Base-by-base conservation (phyloP, 23 tunicate species). In the Ciona savignyi region DNA sequence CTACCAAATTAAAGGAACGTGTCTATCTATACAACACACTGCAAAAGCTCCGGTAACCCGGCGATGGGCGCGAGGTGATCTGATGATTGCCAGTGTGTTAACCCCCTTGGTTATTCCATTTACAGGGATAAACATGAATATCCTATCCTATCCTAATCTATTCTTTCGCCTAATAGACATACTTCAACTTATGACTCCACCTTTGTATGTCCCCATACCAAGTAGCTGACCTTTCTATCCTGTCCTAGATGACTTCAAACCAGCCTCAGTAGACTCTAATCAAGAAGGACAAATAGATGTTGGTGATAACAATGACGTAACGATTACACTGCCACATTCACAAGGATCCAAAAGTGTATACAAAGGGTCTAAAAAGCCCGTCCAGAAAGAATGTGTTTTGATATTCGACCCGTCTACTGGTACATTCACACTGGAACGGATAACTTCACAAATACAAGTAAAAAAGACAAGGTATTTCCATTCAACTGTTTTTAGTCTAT, bases 401-500 rank as follows among this genome's bases (percentile, higher is more conserved):
- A 84, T 91, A 32, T 84, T 60, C 34, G 97, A 91, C 60, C 64
- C 63, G 34, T 71, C 33, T 35, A 91, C 86, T 34, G 82, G 80
- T 31, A 77, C 60, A 23, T 84, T 84, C 61, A 85, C 90, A 0
- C 49, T 91, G 35, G 97, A 91, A 66, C 49, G 86, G 28, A 80
- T 80, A 30, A 68, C 91, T 3, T 80, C 97, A 23, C 91, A 84
- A 80, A 85, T 85, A 61, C 97, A 84, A 80, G 97, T 85, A 33
- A 91, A 91, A 71, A 84, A 84, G 51, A 83, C 81, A 3, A 80
- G 93, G 93, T 86, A 74, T n/a, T n/a, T n/a, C n/a, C n/a, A n/a
- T n/a, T n/a, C n/a, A n/a, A n/a, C n/a, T n/a, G n/a, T n/a, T n/a
- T n/a, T n/a, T n/a, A n/a, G n/a, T n/a, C n/a, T n/a, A n/a, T n/a